Percentiles rank a stretch among this genome's conserved stretches.
phyloP scores from a whole-genome alignment of 2,888 invertebrate species.

The Cotesia congregata region DNA sequence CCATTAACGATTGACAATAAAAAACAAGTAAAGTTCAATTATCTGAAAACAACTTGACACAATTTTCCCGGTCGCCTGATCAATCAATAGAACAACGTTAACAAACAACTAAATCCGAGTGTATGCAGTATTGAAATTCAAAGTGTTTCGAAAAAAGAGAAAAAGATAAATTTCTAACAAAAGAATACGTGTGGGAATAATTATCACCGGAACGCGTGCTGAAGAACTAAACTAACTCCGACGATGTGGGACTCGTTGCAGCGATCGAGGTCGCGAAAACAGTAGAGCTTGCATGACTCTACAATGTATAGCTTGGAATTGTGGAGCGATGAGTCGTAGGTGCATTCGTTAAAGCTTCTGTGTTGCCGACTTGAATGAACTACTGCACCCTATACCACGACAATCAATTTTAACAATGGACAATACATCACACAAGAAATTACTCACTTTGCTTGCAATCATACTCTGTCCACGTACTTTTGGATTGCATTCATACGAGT shows the following conservation, averaged over 20 bases:
- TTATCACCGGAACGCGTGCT: not conserved
- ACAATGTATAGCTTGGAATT: not conserved
- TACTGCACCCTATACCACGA: not conserved
- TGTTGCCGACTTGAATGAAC: constrained; percentile 12
- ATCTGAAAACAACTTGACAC: not conserved
- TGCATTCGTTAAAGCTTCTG: not conserved
- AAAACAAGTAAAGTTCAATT: too few species aligned
- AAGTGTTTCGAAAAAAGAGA: not conserved
- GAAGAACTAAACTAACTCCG: not conserved
- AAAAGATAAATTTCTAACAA: not conserved
- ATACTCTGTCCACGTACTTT: constrained; percentile 8
- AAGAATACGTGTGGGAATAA: not conserved
- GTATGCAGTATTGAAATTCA: not conserved
- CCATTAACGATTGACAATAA: not conserved
- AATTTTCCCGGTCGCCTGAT: not conserved
- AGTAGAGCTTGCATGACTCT: not conserved
- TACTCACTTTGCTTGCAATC: not conserved
- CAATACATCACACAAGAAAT: not conserved
- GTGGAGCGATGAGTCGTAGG: constrained; percentile 5
- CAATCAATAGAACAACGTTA: not conserved
- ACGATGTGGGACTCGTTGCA: not conserved
- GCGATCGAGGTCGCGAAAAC: not conserved
- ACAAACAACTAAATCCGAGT: not conserved
- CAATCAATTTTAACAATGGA: constrained; percentile 21
- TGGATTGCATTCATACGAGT: not conserved